Evolutionary conservation across 1,140 invertebrate genomes (phyloP).

Genomic region (Camponotus floridanus): DNA sequence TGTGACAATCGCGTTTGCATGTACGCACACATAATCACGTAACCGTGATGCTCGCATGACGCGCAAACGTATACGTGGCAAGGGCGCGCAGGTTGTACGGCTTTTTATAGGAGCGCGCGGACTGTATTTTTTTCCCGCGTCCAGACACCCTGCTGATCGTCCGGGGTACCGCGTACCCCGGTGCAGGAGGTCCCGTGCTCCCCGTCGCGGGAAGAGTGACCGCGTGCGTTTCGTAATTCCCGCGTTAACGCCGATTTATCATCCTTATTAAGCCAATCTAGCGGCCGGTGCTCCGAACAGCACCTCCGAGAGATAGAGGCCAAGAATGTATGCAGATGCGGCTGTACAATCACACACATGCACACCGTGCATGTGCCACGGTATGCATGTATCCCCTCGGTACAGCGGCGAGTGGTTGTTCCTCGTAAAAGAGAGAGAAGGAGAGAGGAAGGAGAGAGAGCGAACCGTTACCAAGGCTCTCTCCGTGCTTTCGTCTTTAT

Average conservation of each 20-base stretch:
- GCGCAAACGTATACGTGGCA: too few relatives aligned
- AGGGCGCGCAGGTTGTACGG: constrained; percentile 17
- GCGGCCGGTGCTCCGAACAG: constrained; percentile 56
- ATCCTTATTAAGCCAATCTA: constrained; percentile 76
- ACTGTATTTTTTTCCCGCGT: constrained; percentile 65
- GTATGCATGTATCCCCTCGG: background rate
- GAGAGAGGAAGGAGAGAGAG: constrained; percentile 18
- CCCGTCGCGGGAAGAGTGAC: constrained; percentile 32
- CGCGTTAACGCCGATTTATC: constrained; percentile 76
- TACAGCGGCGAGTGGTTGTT: background rate
- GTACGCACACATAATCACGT: background rate
- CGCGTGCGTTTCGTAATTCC: constrained; percentile 68
- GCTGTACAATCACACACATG: background rate
- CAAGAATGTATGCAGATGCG: constrained; percentile 45
- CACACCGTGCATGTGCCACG: background rate
- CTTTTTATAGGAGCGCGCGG: constrained; percentile 71
- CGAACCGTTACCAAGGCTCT: constrained; percentile 45
- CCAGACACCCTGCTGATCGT: constrained; percentile 77
- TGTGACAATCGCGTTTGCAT: constrained; percentile 11
- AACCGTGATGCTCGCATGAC: background rate
- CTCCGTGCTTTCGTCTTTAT: constrained; percentile 71
- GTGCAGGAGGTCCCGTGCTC: constrained; percentile 72
- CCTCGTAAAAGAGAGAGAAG: constrained; percentile 1
- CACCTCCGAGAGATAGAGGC: constrained; percentile 35
- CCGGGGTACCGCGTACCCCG: constrained; percentile 39